Evolutionary conservation across 2,888 invertebrate species (phyloP).

Genomic region (Anoplius nigerrimus): DNA sequence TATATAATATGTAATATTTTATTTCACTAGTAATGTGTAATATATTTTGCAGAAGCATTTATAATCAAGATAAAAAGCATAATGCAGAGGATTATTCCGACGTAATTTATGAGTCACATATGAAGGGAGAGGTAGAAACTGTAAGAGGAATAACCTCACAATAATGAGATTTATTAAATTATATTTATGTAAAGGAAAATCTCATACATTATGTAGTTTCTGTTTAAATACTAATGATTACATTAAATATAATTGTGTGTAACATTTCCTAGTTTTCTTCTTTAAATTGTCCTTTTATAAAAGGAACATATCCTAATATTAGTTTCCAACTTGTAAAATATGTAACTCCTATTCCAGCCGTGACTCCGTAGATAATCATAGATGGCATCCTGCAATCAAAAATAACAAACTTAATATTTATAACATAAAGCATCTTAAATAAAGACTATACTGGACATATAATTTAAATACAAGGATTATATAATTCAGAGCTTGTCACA

Average conservation of each 20-base stretch:
- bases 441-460: background rate
- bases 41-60: too few relatives aligned
- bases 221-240: constrained; percentile 10
- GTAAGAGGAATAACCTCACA: constrained; percentile 2
- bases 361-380: constrained; percentile 80
- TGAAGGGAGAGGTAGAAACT: background rate
- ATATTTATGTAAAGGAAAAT: constrained; percentile 2
- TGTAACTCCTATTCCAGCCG: constrained; percentile 79
- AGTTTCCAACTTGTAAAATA: constrained; percentile 90
- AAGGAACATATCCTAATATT: constrained; percentile 84
- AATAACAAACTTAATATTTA: background rate
- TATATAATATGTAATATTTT: background rate
- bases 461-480: too few relatives aligned
- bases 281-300: constrained; percentile 84
- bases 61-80: too few relatives aligned
- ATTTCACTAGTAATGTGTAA: too few relatives aligned
- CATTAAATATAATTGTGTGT: constrained; percentile 18
- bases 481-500: too few relatives aligned
- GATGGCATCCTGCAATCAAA: constrained; percentile 78
- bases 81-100: constrained; percentile 23
- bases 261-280: constrained; percentile 53
- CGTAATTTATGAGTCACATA: constrained; percentile 10
- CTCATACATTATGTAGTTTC: background rate
- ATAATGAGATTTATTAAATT: background rate
- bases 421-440: background rate